Conservation (phyloP, 2,113 vertebrate genomes). For the Hippotragus niger region DNA sequence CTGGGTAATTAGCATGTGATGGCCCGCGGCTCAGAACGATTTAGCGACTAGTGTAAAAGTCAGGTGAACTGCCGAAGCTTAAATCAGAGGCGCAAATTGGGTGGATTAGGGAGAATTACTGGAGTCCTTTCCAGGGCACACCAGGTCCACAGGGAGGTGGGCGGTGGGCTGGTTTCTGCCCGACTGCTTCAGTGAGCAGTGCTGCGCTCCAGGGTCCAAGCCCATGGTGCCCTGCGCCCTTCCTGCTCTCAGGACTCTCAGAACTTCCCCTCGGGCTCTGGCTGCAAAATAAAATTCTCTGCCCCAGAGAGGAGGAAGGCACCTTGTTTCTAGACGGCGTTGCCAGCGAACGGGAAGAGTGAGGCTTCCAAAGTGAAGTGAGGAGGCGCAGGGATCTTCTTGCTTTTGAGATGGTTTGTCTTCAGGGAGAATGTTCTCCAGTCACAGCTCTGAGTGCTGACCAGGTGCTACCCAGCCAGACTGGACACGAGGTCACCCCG, state of each 20-base stretch:
- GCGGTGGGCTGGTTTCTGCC: conserved; percentile 62
- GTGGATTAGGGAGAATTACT: conserved; percentile 70
- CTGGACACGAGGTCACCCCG: neutral
- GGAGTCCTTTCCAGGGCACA: conserved; percentile 67
- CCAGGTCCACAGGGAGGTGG: conserved; percentile 67
- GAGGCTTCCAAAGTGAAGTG: neutral
- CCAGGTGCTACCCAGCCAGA: neutral
- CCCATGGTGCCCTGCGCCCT: conserved; percentile 49
- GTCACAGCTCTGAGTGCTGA: neutral
- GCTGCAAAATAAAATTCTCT: conserved; percentile 25
- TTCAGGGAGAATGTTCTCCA: neutral
- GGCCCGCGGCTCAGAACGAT: conserved; percentile 69
- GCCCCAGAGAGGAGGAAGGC: too few species aligned
- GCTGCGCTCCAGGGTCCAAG: conserved; percentile 27
- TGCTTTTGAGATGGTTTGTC: neutral
- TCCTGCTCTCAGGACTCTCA: conserved; percentile 23
- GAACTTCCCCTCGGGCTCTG: conserved; percentile 55
- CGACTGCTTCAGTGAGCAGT: conserved; percentile 63
- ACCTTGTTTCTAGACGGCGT: neutral
- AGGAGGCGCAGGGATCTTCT: too few species aligned
- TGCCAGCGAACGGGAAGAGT: neutral
- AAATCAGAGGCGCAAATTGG: conserved; percentile 74
- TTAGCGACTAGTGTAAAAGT: conserved; percentile 69
- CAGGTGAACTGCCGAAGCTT: conserved; percentile 63
- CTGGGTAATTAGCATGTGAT: conserved; percentile 73